These are phyloP conservation scores for Sitta europaea DNA, from an alignment of 2,113 vertebrate species.

Conservation along the genomic window DNA sequence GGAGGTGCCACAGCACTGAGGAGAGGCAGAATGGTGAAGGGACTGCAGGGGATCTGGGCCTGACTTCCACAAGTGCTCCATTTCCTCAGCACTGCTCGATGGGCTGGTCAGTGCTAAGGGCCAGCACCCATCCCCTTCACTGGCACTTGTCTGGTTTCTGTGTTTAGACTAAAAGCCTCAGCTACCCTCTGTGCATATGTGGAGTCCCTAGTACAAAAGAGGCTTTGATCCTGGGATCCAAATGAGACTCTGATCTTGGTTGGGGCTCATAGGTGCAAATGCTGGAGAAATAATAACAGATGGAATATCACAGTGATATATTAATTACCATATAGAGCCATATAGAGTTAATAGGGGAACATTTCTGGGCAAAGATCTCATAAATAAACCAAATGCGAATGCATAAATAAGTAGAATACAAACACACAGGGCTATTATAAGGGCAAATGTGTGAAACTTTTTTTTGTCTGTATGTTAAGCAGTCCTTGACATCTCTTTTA, in stretches of 20 bases:
- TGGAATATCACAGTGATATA: constrained; percentile 31
- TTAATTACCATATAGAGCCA: constrained; percentile 24
- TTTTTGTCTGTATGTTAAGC: constrained; percentile 34
- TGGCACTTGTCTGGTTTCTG: background rate
- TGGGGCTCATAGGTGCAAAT: constrained; percentile 6
- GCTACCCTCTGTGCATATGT: background rate
- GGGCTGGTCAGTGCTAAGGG: background rate
- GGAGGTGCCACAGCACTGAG: background rate
- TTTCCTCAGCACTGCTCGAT: rapidly evolving
- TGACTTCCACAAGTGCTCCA: background rate
- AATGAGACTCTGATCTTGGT: background rate
- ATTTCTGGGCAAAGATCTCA: constrained; percentile 39
- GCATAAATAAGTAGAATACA: constrained; percentile 60
- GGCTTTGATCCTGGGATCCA: constrained; percentile 27
- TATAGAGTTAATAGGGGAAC: constrained; percentile 14
- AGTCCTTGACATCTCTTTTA: constrained; percentile 49
- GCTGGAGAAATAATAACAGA: constrained; percentile 46
- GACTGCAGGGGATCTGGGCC: background rate
- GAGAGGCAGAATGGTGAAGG: background rate
- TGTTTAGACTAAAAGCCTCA: background rate
- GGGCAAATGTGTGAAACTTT: constrained; percentile 38
- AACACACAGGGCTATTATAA: constrained; percentile 46
- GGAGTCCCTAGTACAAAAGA: background rate
- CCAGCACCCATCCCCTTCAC: background rate
- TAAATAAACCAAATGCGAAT: constrained; percentile 56